These are phyloP conservation scores for Synergus gifuensis DNA, from an alignment of 2,888 invertebrate species.

Conservation along the genomic window DNA sequence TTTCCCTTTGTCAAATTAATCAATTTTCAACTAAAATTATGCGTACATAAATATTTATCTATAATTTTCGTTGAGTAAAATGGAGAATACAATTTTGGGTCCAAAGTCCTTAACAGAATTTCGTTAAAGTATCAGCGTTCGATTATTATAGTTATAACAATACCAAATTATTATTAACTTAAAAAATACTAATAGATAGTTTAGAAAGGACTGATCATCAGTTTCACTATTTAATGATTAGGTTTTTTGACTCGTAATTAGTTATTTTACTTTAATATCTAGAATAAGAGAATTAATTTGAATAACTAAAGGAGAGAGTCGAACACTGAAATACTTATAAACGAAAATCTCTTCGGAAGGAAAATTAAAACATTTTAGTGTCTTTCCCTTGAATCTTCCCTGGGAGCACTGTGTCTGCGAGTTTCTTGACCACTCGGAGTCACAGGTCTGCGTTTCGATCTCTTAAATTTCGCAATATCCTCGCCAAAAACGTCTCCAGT, in stretches of 20 bases:
- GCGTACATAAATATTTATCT: too few relatives aligned
- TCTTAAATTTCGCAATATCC: constrained; percentile 94
- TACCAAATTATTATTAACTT: background rate
- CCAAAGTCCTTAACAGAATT: background rate
- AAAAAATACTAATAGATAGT: background rate
- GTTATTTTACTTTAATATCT: background rate
- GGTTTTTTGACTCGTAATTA: background rate
- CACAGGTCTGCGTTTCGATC: constrained; percentile 85
- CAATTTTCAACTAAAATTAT: too few relatives aligned
- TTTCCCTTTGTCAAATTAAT: too few relatives aligned
- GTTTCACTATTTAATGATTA: background rate
- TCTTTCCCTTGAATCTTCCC: constrained; percentile 85
- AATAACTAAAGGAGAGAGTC: background rate
- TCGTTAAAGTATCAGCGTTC: background rate
- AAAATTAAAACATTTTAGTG: constrained; percentile 62
- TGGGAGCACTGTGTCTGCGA: constrained; percentile 81
- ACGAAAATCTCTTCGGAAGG: background rate
- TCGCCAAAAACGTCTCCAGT: constrained; percentile 98
- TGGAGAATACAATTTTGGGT: too few relatives aligned
- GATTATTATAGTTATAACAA: background rate
- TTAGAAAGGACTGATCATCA: background rate
- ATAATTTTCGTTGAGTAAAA: too few relatives aligned
- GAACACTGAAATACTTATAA: constrained; percentile 22
- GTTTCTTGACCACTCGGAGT: constrained; percentile 81
- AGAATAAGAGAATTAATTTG: background rate